A percentile compares a stretch with the other conserved stretches of the same genome.
Evolutionary conservation across 2,113 vertebrate genomes (phyloP).

Genomic region (Myotis yumanensis): DNA sequence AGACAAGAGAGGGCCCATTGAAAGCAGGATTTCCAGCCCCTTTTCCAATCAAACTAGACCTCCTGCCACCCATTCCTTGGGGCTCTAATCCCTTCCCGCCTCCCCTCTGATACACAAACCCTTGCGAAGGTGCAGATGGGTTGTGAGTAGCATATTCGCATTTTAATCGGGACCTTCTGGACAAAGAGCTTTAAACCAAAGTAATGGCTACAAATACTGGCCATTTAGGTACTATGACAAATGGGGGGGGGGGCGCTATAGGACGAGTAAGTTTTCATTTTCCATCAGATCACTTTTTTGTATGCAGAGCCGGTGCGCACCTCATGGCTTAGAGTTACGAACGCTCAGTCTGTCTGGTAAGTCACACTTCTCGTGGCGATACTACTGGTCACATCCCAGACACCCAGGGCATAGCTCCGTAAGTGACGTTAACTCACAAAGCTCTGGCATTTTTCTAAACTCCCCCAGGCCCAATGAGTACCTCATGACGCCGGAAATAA

Average conservation of each 20-base stretch:
- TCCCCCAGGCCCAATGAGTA: neutral
- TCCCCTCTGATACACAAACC: constrained; percentile 70
- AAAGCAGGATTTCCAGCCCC: neutral
- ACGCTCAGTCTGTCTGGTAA: neutral
- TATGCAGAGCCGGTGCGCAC: neutral
- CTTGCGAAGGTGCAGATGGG: constrained; percentile 36
- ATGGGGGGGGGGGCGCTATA: neutral
- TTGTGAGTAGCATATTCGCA: constrained; percentile 68
- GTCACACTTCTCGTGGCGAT: neutral
- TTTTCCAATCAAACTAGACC: constrained; percentile 51
- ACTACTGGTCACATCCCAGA: neutral
- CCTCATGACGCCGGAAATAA: neutral
- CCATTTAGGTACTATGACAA: constrained; percentile 22
- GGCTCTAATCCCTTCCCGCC: constrained; percentile 47
- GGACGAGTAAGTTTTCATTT: neutral
- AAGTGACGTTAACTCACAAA: neutral
- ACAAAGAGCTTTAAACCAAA: constrained; percentile 48
- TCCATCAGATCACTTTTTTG: neutral
- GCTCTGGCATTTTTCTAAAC: neutral
- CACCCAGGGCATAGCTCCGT: neutral
- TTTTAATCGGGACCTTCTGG: constrained; percentile 70
- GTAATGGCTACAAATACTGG: neutral
- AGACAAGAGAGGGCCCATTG: neutral
- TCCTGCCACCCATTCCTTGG: constrained; percentile 41
- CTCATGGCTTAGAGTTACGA: neutral